Conservation (phyloP, 2,113 vertebrate species). For the Muntiacus reevesi region DNA sequence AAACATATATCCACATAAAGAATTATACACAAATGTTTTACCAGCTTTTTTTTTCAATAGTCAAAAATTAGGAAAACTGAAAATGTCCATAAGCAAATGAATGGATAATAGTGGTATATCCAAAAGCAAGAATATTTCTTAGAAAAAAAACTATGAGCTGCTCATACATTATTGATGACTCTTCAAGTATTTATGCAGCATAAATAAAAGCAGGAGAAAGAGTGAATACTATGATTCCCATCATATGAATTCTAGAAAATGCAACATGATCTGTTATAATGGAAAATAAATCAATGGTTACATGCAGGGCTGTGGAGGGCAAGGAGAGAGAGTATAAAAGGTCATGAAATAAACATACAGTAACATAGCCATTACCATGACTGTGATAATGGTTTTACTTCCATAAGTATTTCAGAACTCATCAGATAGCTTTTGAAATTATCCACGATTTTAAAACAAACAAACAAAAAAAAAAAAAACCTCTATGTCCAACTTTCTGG, state of each 20-base stretch:
- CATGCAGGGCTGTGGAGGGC: not conserved
- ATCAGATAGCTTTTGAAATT: not conserved
- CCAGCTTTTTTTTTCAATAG: not conserved
- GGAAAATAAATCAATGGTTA: not conserved
- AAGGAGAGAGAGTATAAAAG: not conserved
- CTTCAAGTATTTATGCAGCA: not conserved
- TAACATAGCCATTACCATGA: not conserved
- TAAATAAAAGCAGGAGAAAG: not conserved
- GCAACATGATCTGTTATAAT: not conserved
- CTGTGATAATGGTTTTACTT: not conserved
- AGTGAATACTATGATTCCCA: not conserved
- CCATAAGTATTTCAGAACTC: not conserved
- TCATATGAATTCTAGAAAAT: not conserved
- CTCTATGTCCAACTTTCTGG: not conserved
- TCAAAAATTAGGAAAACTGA: not conserved
- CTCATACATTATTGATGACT: not conserved
- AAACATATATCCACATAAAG: not conserved
- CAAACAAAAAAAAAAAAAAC: not conserved
- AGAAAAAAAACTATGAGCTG: not conserved
- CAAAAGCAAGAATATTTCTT: not conserved
- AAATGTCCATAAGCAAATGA: not conserved
- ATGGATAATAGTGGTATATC: not conserved
- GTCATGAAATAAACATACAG: not conserved
- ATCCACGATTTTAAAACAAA: not conserved
- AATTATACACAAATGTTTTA: not conserved